Conservation (phyloP, 2,888 invertebrate genomes). For the Drosophila pseudotakahashii region DNA sequence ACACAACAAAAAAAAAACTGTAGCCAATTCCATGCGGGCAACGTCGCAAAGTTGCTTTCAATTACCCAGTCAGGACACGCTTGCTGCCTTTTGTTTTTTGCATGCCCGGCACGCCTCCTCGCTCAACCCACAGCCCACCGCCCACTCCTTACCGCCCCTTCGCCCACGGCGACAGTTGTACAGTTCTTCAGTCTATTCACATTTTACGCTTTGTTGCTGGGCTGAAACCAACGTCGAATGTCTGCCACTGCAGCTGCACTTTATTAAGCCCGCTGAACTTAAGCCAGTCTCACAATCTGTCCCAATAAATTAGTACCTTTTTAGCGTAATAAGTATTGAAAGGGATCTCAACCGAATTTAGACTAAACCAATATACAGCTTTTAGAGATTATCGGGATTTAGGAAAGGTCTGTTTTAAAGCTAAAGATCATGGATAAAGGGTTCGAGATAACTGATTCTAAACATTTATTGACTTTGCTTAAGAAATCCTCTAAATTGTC, state of each 20-base stretch:
- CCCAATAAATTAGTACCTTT: neutral
- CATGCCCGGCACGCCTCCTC: slow-evolving; percentile 60
- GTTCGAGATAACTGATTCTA: too few relatives aligned
- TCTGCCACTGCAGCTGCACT: slow-evolving; percentile 60
- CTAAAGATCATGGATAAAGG: too few relatives aligned
- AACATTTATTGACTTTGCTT: too few relatives aligned
- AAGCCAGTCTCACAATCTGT: neutral
- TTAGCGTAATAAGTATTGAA: neutral
- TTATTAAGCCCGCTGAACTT: slow-evolving; percentile 55
- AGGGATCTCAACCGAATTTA: neutral
- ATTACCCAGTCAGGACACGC: slow-evolving; percentile 77
- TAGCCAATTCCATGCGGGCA: slow-evolving; percentile 70
- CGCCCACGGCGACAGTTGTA: slow-evolving; percentile 40
- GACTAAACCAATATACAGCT: neutral
- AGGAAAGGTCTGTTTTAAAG: too few relatives aligned
- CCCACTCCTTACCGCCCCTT: slow-evolving; percentile 27
- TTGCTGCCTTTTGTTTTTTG: slow-evolving; percentile 64
- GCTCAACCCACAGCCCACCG: slow-evolving; percentile 40
- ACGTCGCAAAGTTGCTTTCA: slow-evolving; percentile 77
- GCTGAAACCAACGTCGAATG: slow-evolving; percentile 57
- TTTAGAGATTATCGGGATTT: neutral
- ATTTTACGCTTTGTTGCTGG: slow-evolving; percentile 71
- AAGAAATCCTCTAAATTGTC: too few relatives aligned
- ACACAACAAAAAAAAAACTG: slow-evolving; percentile 40
- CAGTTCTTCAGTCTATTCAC: slow-evolving; percentile 67